phyloP scores from a whole-genome alignment of 2,797 vertebrate genomes.

The Sardinella longiceps region DNA sequence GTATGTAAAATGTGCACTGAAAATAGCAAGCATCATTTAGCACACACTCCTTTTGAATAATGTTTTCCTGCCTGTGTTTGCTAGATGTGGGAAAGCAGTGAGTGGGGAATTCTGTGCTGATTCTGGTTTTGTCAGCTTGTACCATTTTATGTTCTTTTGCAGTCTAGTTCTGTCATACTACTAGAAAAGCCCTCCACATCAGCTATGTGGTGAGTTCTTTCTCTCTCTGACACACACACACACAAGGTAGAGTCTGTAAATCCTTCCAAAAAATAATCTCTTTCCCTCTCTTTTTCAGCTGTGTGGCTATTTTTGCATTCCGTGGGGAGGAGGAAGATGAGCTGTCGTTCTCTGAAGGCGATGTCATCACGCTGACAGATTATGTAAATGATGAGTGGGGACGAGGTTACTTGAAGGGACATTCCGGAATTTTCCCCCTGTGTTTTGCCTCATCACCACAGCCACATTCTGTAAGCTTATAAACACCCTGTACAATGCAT shows the following conservation, averaged over 20 bases:
- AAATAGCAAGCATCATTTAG: neutral
- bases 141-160: neutral
- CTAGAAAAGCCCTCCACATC: neutral
- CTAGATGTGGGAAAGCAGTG: too few species aligned
- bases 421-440: constrained; percentile 85
- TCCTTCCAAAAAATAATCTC: constrained; percentile 14
- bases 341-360: constrained; percentile 89
- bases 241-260: neutral
- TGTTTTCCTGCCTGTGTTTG: neutral
- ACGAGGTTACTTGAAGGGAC: constrained; percentile 82
- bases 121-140: neutral
- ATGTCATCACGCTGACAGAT: constrained; percentile 83
- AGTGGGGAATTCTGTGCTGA: too few species aligned
- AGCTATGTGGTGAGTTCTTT: neutral
- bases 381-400: constrained; percentile 89
- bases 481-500: neutral
- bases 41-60: neutral
- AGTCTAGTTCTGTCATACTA: neutral
- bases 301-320: constrained; percentile 85
- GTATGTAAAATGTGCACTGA: neutral
- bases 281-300: constrained; percentile 70
- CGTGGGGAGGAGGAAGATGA: constrained; percentile 86
- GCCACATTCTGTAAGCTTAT: neutral
- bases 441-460: constrained; percentile 71
- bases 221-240: neutral